Percentiles rank a stretch among this genome's conserved stretches.
phyloP scores from a whole-genome alignment of 2,113 vertebrate genomes.

The Platysternon megacephalum region DNA sequence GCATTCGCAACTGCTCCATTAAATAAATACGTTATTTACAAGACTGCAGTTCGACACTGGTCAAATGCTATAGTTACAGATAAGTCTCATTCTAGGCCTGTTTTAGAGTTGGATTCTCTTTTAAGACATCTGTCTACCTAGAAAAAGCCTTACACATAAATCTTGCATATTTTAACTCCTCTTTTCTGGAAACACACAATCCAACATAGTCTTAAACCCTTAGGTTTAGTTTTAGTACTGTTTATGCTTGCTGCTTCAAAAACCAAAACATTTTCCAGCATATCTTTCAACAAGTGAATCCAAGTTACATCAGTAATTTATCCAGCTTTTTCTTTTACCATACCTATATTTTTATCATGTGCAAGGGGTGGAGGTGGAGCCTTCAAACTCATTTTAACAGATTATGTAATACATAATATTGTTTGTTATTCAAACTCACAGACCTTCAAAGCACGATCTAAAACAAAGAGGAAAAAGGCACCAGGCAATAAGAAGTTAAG shows the following conservation, averaged over 20 bases:
- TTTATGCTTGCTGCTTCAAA: fast-evolving
- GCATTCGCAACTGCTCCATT: background rate
- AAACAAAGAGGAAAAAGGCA: background rate
- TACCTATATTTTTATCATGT: background rate
- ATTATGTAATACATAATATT: background rate
- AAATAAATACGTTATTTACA: background rate
- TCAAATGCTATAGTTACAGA: background rate
- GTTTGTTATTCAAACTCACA: background rate
- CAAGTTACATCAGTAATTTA: background rate
- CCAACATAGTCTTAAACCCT: background rate
- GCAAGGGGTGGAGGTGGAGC: background rate
- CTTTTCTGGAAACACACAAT: background rate
- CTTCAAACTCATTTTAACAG: background rate
- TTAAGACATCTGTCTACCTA: background rate
- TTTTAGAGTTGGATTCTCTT: background rate
- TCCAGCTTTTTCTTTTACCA: background rate
- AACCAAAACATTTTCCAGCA: background rate
- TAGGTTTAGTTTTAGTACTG: background rate
- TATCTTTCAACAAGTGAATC: background rate
- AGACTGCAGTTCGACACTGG: background rate
- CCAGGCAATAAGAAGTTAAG: no score
- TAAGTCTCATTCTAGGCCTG: background rate
- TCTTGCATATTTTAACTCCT: background rate
- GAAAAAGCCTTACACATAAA: fast-evolving
- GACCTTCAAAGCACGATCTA: fast-evolving